Evolutionary conservation across 35 echinoderm and acorn worm genomes (phyloP).

Genomic region (Ptychodera flava): DNA sequence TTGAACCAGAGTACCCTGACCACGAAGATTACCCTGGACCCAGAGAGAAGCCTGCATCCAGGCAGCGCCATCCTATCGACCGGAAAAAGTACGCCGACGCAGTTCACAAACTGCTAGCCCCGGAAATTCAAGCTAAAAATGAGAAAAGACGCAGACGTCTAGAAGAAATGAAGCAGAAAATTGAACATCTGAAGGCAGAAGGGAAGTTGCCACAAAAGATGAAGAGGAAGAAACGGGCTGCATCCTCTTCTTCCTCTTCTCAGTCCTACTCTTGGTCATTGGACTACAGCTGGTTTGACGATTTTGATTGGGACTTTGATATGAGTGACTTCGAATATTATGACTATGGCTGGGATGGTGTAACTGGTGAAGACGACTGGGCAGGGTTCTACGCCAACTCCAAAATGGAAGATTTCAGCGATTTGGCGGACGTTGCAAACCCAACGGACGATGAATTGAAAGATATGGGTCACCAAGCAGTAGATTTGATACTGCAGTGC

Average conservation of each 20-base stretch:
- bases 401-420: slow-evolving; percentile 78
- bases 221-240: too few relatives aligned
- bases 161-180: not conserved
- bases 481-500: slow-evolving; percentile 76
- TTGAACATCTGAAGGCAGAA: not conserved
- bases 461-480: slow-evolving; percentile 53
- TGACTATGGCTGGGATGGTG: slow-evolving; percentile 19
- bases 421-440: slow-evolving; percentile 44
- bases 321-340: not conserved
- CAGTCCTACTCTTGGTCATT: too few relatives aligned
- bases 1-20: too few relatives aligned
- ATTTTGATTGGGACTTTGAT: not conserved
- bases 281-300: not conserved
- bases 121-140: not conserved
- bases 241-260: too few relatives aligned
- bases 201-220: too few relatives aligned
- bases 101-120: not conserved
- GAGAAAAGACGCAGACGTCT: not conserved
- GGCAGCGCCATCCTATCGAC: not conserved
- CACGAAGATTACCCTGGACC: too few relatives aligned
- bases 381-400: slow-evolving; percentile 69
- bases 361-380: slow-evolving; percentile 84
- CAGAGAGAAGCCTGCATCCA: too few relatives aligned
- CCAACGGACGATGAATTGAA: slow-evolving; percentile 55
- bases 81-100: not conserved